Base-by-base conservation (phyloP, 2,113 vertebrate species). In the Myrmecobius fasciatus region DNA sequence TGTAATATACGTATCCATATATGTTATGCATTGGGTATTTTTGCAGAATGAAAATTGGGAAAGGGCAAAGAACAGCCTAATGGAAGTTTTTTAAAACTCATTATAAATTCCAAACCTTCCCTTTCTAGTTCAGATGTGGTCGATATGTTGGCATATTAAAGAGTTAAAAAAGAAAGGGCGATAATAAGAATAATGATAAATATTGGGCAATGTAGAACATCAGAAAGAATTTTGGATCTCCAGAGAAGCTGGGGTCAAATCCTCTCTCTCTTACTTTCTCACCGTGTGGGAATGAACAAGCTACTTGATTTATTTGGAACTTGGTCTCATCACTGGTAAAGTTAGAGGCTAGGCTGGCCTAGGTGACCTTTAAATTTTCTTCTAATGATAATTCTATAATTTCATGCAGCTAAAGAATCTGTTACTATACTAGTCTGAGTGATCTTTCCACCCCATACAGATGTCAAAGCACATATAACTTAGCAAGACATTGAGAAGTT, bases 21-120 rank as follows among this genome's bases (percentile, higher is more conserved):
- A 75, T 54, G 60, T 88, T 7, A 54, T 83, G 26, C 91, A 93
- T 93, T 91, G 26, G 25, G 75, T 25, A 53, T 52, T 28, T 92
- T 95, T 56, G 46, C 83, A 83, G 53, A 94, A 88, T 89, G 25
- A 95, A 92, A 49, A 17, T 90, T 46, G 26, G 46, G 9, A 48
- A 54, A 93, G 94, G 53, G 0, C 28, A 90, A 90, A 46, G 28
- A 56, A 0, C 46, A 89, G 0, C 0, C 24, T 25, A 51, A 52
- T 2, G 47, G 46, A 90, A 75, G 52, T 47, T 3, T 46, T 93
- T n/a, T 60, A 48, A 48, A 28, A 83, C 20, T n/a, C 26, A 20
- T 92, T 53, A 91, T 28, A 8, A 4, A 25, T 91, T 46, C 25
- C 93, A 60, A 90, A 22, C 46, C 53, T 43, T 52, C 52, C 43